A percentile compares a stretch with the other conserved stretches of the same genome.
phyloP scores from a whole-genome alignment of 2,888 invertebrate species.

The Parnassius glacialis region DNA sequence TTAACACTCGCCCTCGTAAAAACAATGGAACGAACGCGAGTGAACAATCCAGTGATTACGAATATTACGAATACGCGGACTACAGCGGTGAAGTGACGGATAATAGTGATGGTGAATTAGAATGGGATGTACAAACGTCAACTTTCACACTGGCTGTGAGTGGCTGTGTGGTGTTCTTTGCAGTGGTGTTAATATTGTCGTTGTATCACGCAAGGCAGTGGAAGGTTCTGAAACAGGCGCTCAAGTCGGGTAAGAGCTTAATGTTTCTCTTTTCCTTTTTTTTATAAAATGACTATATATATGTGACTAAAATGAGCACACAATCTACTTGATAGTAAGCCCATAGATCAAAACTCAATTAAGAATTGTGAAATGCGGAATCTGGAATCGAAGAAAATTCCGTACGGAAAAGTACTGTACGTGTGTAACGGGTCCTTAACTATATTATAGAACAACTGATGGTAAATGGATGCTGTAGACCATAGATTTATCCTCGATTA shows the following conservation, averaged over 20 bases:
- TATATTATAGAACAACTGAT: too few species aligned
- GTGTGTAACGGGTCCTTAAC: too few species aligned
- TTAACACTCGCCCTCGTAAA: conserved; percentile 52
- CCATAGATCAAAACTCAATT: too few species aligned
- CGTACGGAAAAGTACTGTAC: too few species aligned
- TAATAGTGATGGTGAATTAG: conserved; percentile 56
- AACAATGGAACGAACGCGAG: conserved; percentile 50
- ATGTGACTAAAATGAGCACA: too few species aligned
- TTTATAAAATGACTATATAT: background rate
- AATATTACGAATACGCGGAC: conserved; percentile 69
- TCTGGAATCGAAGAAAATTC: too few species aligned
- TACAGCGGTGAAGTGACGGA: conserved; percentile 69
- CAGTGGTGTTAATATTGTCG: conserved; percentile 88
- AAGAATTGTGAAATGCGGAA: too few species aligned
- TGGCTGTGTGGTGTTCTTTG: conserved; percentile 89
- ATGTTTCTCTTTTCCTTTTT: background rate
- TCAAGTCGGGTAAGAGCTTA: conserved; percentile 85
- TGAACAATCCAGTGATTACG: conserved; percentile 61
- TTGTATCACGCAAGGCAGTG: conserved; percentile 90
- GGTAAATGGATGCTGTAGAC: too few species aligned
- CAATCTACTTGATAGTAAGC: too few species aligned
- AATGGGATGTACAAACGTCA: conserved; percentile 88
- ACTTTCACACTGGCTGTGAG: conserved; percentile 87
- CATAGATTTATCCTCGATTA: too few species aligned
- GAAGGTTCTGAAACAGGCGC: conserved; percentile 88